Evolutionary conservation across 2,888 invertebrate genomes (phyloP).

Genomic region (Zele albiditarsus): DNA sequence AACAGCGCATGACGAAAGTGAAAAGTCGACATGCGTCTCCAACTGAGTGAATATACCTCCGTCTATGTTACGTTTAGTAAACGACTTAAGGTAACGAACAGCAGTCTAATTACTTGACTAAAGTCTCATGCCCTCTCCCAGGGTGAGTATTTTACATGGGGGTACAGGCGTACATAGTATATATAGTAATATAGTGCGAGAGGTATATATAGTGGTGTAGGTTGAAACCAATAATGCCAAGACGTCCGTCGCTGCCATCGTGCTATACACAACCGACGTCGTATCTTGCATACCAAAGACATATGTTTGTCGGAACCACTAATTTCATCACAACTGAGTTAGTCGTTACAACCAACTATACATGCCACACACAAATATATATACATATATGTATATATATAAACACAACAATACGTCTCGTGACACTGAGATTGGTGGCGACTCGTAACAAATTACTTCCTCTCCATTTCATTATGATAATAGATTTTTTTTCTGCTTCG

Average conservation of each 20-base stretch:
- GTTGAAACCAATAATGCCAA: constrained; percentile 71
- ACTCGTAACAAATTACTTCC: constrained; percentile 12
- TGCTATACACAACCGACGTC: constrained; percentile 55
- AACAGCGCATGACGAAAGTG: constrained; percentile 17
- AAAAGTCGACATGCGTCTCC: constrained; percentile 15
- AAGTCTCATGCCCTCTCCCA: constrained; percentile 58
- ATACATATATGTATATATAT: not conserved
- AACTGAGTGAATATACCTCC: not conserved
- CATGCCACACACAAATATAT: not conserved
- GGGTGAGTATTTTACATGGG: constrained; percentile 10
- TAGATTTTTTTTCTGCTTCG: constrained; percentile 13
- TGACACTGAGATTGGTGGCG: constrained; percentile 10
- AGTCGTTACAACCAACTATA: constrained; percentile 63
- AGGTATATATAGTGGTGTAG: constrained; percentile 49
- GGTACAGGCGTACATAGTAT: constrained; percentile 27
- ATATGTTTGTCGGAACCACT: constrained; percentile 61
- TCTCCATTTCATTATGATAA: constrained; percentile 9
- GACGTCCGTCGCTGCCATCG: constrained; percentile 57
- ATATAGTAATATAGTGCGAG: constrained; percentile 22
- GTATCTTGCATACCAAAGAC: constrained; percentile 51
- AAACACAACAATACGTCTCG: not conserved
- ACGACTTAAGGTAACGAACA: constrained; percentile 60
- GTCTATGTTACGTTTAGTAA: constrained; percentile 15
- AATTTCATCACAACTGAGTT: constrained; percentile 68
- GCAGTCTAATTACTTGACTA: constrained; percentile 70